Percentiles rank a stretch among this genome's conserved stretches.
phyloP scores from a whole-genome alignment of 2,797 vertebrate species.

The Pelobates cultripes region DNA sequence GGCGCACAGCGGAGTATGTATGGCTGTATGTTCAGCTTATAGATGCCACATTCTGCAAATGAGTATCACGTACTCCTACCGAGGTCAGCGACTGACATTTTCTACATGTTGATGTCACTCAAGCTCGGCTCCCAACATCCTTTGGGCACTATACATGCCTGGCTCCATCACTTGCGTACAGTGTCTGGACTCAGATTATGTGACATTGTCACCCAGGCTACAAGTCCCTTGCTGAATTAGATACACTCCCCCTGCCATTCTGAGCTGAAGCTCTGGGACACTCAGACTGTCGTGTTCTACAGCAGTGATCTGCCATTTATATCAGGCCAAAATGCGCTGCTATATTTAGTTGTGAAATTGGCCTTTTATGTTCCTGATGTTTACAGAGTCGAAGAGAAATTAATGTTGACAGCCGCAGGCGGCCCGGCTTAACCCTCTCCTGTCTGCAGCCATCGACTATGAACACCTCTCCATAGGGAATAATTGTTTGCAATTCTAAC shows the following conservation, averaged over 20 bases:
- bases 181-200: background rate
- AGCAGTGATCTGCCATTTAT: conserved; percentile 86
- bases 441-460: background rate
- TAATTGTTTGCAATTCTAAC: no score
- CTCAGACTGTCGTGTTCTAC: conserved; percentile 74
- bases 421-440: conserved; percentile 63
- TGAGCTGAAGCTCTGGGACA: conserved; percentile 33
- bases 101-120: no score
- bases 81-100: no score
- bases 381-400: conserved; percentile 87
- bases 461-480: no score
- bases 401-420: conserved; percentile 84
- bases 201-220: background rate
- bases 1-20: no score
- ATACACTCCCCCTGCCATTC: background rate
- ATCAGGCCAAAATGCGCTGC: conserved; percentile 83
- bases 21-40: no score
- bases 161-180: background rate
- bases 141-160: background rate
- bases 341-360: conserved; percentile 90
- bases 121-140: no score
- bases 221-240: background rate
- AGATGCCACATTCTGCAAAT: no score
- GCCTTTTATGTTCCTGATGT: conserved; percentile 86
- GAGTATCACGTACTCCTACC: no score